These are phyloP conservation scores for Drosophila mojavensis DNA, from an alignment of 1,140 invertebrate species.

Conservation along the genomic window DNA sequence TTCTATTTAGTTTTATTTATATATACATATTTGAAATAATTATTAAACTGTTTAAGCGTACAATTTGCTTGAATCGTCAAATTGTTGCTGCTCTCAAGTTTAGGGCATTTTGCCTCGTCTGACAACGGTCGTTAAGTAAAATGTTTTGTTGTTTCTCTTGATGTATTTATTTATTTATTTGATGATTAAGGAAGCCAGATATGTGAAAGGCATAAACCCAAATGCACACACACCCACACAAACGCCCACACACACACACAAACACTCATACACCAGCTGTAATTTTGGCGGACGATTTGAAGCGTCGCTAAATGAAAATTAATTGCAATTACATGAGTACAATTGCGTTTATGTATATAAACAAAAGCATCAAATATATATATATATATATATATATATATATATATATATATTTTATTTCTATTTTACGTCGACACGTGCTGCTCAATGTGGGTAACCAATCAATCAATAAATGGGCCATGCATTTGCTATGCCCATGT, in stretches of 20 bases:
- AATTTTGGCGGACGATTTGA: slow-evolving; percentile 22
- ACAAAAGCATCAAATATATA: not conserved
- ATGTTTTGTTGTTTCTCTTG: slow-evolving; percentile 40
- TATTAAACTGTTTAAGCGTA: too few relatives aligned
- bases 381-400: slow-evolving; percentile 1
- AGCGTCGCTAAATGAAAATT: slow-evolving; percentile 54
- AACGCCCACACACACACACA: not conserved
- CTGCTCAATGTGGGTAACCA: slow-evolving; percentile 7
- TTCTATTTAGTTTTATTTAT: too few relatives aligned
- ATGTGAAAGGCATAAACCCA: slow-evolving; percentile 32
- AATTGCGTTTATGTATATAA: slow-evolving; percentile 26
- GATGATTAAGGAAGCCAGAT: slow-evolving; percentile 55
- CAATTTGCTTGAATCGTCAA: too few relatives aligned
- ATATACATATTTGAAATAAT: too few relatives aligned
- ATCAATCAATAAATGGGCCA: slow-evolving; percentile 36
- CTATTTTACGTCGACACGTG: slow-evolving; percentile 3
- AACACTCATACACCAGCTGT: not conserved
- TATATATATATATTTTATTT: too few relatives aligned
- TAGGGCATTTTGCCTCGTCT: not conserved
- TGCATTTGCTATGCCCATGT: slow-evolving; percentile 43
- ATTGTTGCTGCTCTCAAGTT: too few relatives aligned
- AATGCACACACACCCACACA: not conserved
- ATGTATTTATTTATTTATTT: slow-evolving; percentile 45
- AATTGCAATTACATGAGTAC: slow-evolving; percentile 57
- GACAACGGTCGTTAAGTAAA: slow-evolving; percentile 36